A percentile compares a stretch with the other conserved stretches of the same genome.
Conservation (phyloP, 1,140 invertebrate species). For the Teleogryllus occipitalis region DNA sequence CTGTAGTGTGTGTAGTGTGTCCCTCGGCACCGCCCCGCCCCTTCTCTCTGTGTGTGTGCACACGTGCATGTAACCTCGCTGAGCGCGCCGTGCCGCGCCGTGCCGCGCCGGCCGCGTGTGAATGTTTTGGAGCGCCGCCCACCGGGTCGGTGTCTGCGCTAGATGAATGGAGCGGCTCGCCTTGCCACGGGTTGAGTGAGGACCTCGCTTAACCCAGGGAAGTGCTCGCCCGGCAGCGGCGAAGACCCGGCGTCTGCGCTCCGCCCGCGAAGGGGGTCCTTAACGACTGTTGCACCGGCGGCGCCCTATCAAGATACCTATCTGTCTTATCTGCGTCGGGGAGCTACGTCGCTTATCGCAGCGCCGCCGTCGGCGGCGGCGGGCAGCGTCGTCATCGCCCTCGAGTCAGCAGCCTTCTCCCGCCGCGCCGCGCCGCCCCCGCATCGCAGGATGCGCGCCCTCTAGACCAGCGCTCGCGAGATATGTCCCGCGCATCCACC, state of each 20-base stretch:
- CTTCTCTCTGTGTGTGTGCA: not conserved
- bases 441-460: not conserved
- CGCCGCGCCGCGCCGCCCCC: too few species aligned
- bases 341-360: not conserved
- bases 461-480: not conserved
- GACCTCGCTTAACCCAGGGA: too few species aligned
- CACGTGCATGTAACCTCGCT: not conserved
- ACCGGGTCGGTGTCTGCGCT: not conserved
- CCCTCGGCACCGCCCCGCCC: not conserved
- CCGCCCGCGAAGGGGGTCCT: too few species aligned
- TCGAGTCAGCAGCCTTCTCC: not conserved
- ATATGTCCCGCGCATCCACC: not conserved
- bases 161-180: too few species aligned
- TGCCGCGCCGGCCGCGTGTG: not conserved
- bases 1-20: not conserved
- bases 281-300: too few species aligned
- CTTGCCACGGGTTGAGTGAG: not conserved
- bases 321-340: not conserved
- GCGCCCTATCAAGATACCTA: not conserved
- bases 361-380: too few species aligned
- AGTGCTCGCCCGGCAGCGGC: too few species aligned
- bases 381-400: not conserved
- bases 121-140: not conserved
- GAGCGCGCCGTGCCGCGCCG: not conserved
- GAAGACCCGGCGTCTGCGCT: too few species aligned